Evolutionary conservation across 2,888 invertebrate genomes (phyloP), one percentile per base, ranked within the genome.

Genomic region (Matsumyia berberina): DNA sequence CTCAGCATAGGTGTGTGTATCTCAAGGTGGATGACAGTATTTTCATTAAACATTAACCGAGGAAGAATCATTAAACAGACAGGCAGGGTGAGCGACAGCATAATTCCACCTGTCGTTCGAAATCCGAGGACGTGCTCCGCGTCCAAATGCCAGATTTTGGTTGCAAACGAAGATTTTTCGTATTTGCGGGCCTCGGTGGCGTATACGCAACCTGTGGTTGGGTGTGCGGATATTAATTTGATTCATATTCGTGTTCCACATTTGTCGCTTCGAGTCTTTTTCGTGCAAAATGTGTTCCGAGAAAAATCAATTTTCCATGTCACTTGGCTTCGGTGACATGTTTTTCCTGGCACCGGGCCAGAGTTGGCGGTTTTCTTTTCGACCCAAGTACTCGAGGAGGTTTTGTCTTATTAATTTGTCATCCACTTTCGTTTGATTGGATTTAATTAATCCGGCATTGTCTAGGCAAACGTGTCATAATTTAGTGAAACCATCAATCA

Each of bases 21-120:
- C 62, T 37, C 62, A 62, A 70, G 42, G 37, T 39, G 33, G 62
- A 37, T 82, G 77, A 53, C 72, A 82, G 66, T 35, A 69, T 64
- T 81, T 62, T 82, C 72, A 67, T 78, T 82, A 67, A 82, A 82
- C 67, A 82, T 78, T 72, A 60, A 2, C 9, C 17, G 17, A 35
- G 17, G 11, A 64, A 37, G 55, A 77, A 81, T 77, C 81, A 77
- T 81, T 70, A 64, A 81, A 58, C 49, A 82, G 66, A 60, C 72
- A 62, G 60, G 37, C 24, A 51, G 76, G 77, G 67, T 77, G 77
- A 82, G 78, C 58, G 82, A 66, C 82, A 78, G 72, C 60, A 66
- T 55, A 67, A 72, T 78, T 67, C 60, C 78, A 82, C 82, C 82
- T 82, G 82, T 72, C 82, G 78, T 66, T 82, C 53, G 46, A 12